Percentiles rank a stretch among this genome's conserved stretches.
Evolutionary conservation across 2,113 vertebrate species (phyloP).

Genomic region (Nestor notabilis): DNA sequence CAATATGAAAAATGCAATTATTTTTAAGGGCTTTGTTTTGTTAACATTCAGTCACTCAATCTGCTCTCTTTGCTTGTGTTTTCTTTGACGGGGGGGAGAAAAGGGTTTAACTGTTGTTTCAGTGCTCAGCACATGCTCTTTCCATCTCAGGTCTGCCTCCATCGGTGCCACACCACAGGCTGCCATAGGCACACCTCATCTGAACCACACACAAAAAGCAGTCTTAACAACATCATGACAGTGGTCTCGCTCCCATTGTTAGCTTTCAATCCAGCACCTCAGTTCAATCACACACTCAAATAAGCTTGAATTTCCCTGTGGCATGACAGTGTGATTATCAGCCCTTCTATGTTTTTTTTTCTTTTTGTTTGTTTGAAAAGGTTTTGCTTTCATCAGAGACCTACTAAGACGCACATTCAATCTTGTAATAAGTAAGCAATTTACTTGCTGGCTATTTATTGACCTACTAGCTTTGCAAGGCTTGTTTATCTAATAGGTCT

Average conservation of each 20-base stretch:
- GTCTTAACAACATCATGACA: neutral
- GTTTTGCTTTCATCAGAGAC: neutral
- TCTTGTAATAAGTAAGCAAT: neutral
- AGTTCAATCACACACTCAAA: neutral
- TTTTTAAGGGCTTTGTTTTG: slow-evolving; percentile 72
- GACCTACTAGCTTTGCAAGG: neutral
- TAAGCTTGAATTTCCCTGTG: neutral
- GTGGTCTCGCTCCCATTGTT: neutral
- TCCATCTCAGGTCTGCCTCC: neutral
- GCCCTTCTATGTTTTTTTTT: neutral
- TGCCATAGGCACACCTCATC: neutral
- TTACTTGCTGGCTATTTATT: neutral
- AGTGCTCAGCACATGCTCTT: neutral
- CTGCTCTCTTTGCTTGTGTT: neutral
- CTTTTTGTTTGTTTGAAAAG: neutral
- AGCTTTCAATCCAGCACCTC: neutral
- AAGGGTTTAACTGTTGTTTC: neutral
- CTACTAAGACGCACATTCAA: neutral
- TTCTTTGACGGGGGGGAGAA: neutral
- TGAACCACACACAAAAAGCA: neutral
- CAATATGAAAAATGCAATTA: slow-evolving; percentile 74
- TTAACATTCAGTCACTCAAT: slow-evolving; percentile 62
- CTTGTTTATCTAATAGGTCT: neutral
- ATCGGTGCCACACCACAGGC: fast-evolving
- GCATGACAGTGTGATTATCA: neutral